Evolutionary conservation across 2,888 invertebrate genomes (phyloP), one percentile per base, ranked within the genome.

Genomic region (Tinea pellionella): DNA sequence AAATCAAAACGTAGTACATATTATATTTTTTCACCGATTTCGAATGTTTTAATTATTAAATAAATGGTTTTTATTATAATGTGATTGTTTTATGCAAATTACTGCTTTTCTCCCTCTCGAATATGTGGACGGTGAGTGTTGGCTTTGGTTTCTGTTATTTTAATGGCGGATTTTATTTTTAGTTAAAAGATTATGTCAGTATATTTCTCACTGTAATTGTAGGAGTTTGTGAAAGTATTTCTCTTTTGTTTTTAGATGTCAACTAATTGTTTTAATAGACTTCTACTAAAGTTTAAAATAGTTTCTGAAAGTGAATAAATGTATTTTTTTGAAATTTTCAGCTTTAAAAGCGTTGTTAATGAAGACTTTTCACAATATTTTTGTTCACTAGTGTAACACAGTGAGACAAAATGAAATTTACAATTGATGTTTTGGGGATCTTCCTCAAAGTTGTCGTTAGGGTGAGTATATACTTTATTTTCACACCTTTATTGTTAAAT

Each of bases 401-500:
- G 43, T 43, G 43, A 43, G 6, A 62, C 77, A 81, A 77, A 64
- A 88, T 88, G 88, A 88, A 88, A 80, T 88, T 88, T 69, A 81
- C 87, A 0, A 74, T 88, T 58, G 88, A 88, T 62, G 88, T 88
- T 15, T 69, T 88, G 74, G 88, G 88, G 63, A 78, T 88, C 64
- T 88, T 88, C 69, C 76, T 88, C 62, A 88, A 88, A 80, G 80
- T 88, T 63, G 88, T 88, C 59, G 68, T 88, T 67, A 86, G 72
- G 84, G 88, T 88, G 75, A 78, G 85, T 79, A 62, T 41, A 6
- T 24, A 24, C 2, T 24, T 24, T 3, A 24, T 24, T 24, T n/a
- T n/a, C n/a, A n/a, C n/a, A n/a, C n/a, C n/a, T n/a, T n/a, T n/a
- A n/a, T n/a, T n/a, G n/a, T n/a, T n/a, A n/a, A n/a, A n/a, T n/a